These are phyloP conservation scores for Cantharis nigra DNA, from an alignment of 2,888 invertebrate genomes.

Conservation along the genomic window DNA sequence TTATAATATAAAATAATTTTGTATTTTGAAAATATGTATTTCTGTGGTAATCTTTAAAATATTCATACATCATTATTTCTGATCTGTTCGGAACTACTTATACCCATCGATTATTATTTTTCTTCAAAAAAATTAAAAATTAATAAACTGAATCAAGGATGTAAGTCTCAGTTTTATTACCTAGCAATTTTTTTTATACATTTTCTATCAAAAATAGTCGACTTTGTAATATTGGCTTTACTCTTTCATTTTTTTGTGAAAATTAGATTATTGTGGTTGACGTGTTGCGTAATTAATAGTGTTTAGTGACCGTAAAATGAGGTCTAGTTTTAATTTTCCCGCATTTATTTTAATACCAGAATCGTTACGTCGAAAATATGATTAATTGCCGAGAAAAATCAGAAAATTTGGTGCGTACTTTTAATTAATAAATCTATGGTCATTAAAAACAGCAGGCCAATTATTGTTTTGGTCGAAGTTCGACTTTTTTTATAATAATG, in stretches of 20 bases:
- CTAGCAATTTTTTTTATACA: background rate
- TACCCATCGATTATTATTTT: too few relatives aligned
- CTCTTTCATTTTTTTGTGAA: background rate
- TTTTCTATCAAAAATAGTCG: background rate
- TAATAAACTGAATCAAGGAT: background rate
- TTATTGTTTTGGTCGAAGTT: background rate
- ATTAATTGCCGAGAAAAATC: background rate
- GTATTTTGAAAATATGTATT: too few relatives aligned
- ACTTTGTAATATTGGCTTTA: background rate
- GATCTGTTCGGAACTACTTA: too few relatives aligned
- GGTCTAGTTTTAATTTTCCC: background rate
- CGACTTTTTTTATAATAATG: background rate
- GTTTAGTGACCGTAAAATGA: background rate
- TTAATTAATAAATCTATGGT: background rate
- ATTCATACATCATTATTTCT: too few relatives aligned
- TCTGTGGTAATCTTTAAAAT: too few relatives aligned
- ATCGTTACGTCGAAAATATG: background rate
- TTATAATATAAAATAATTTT: too few relatives aligned
- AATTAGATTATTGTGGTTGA: background rate
- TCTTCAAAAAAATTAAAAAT: too few relatives aligned
- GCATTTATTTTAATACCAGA: background rate
- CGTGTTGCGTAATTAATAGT: background rate
- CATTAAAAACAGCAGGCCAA: background rate
- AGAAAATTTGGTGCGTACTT: background rate
- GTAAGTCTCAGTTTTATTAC: background rate